Base-by-base conservation (phyloP, 2,797 vertebrate genomes). In the Xenops minutus region DNA sequence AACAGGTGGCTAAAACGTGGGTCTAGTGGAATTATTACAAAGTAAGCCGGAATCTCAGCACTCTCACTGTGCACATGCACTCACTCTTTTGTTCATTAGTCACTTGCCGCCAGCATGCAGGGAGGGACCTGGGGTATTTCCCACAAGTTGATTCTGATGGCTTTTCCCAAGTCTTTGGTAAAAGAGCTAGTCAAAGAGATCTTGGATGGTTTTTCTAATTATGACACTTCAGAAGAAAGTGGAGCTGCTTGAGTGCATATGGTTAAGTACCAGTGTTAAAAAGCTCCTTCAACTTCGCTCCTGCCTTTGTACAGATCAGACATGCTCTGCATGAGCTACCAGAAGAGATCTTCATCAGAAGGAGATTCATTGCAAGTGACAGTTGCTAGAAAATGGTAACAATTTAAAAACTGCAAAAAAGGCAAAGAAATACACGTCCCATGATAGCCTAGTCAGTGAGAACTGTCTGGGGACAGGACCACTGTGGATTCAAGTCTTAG, bases 171-270 rank as follows among this genome's bases (percentile, higher is more conserved):
- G 78, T 27, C 64, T 83, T 76, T 72, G 26, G n/a, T 68, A 88
- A 85, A 11, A 29, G 59, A 87, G n/a, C 61, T 82, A 85, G 44
- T 56, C 5, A 7, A 80, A 92, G 54, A 87, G 39, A 78, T 51
- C 81, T 62, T 80, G 68, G 58, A 30, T 44, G 49, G 72, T 67
- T 87, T 93, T 91, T 48, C 48, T 85, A 84, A 92, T 95, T 71
- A 72, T 8, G 44, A 58, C 34, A 78, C 62, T 79, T 83, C 22
- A 83, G 73, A 94, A 85, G 69, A 36, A 80, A 81, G 16, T 2
- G 19, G 75, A 72, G 46, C 82, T 92, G 54, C 21, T 91, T 66
- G 75, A 88, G 83, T 18, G 32, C 30, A 11, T 22, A 34, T 32
- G 26, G 76, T 75, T 74, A 97, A 80, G 75, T 59, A 81, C 10